Percentiles rank a stretch among this genome's conserved stretches.
Evolutionary conservation across 2,888 invertebrate species (phyloP).

Genomic region (Colletes collaris): DNA sequence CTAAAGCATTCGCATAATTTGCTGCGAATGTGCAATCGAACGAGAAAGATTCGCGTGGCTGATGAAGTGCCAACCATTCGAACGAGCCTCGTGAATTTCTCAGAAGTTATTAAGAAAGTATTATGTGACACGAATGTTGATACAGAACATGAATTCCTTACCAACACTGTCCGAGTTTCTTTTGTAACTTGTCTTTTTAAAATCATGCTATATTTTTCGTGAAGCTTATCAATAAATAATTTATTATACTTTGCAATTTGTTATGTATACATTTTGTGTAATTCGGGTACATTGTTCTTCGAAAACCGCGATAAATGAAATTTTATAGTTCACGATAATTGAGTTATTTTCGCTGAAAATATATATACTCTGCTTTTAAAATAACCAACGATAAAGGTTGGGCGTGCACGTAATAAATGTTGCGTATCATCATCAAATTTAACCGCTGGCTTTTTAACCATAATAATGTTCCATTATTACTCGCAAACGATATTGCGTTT

Average conservation of each 20-base stretch:
- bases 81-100: too few relatives aligned
- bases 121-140: too few relatives aligned
- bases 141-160: too few relatives aligned
- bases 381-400: neutral
- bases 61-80: neutral
- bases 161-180: too few relatives aligned
- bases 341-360: neutral
- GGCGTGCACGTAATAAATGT: neutral
- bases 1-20: neutral
- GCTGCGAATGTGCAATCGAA: slow-evolving; percentile 27
- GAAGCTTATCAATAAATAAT: too few relatives aligned
- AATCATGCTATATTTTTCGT: too few relatives aligned
- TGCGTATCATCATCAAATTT: neutral
- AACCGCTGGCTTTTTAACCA: too few relatives aligned
- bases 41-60: neutral
- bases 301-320: neutral
- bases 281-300: neutral
- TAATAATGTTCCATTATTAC: too few relatives aligned
- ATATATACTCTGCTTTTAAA: neutral
- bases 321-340: neutral
- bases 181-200: too few relatives aligned
- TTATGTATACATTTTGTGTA: too few relatives aligned
- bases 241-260: too few relatives aligned
- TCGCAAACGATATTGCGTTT: neutral
- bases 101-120: too few relatives aligned